A percentile compares a stretch with the other conserved stretches of the same genome.
These are phyloP conservation scores for Ciconia maguari DNA, from an alignment of 2,113 vertebrate genomes.

Conservation along the genomic window DNA sequence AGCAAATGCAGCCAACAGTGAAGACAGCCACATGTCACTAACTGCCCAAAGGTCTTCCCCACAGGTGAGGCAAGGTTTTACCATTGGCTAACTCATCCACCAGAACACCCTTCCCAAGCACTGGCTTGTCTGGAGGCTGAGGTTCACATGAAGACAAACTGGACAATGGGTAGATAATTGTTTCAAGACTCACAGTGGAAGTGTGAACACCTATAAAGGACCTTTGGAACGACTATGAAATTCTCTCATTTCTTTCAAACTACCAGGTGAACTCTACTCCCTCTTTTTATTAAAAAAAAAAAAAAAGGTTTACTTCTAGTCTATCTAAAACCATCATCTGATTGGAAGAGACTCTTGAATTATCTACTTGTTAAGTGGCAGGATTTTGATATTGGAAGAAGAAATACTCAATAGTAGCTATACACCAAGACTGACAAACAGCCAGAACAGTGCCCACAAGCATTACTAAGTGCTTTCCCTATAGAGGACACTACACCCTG, in stretches of 20 bases:
- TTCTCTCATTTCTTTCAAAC: not conserved
- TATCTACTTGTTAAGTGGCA: not conserved
- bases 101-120: not conserved
- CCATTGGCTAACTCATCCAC: fast-evolving
- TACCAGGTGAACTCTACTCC: not conserved
- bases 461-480: not conserved
- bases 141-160: fast-evolving
- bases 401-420: not conserved
- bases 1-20: conserved; percentile 68
- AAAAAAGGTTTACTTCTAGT: not conserved
- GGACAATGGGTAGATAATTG: fast-evolving
- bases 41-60: not conserved
- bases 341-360: not conserved
- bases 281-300: not conserved
- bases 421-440: not conserved
- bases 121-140: not conserved
- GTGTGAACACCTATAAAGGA: not conserved
- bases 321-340: not conserved
- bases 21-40: conserved; percentile 64
- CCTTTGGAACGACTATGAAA: not conserved
- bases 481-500: not conserved
- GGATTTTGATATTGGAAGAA: not conserved
- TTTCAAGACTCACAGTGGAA: not conserved
- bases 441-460: fast-evolving
- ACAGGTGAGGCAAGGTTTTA: not conserved